Evolutionary conservation across 1,140 invertebrate genomes (phyloP), one percentile per base, ranked within the genome.

Genomic region (Drosophila bocki): DNA sequence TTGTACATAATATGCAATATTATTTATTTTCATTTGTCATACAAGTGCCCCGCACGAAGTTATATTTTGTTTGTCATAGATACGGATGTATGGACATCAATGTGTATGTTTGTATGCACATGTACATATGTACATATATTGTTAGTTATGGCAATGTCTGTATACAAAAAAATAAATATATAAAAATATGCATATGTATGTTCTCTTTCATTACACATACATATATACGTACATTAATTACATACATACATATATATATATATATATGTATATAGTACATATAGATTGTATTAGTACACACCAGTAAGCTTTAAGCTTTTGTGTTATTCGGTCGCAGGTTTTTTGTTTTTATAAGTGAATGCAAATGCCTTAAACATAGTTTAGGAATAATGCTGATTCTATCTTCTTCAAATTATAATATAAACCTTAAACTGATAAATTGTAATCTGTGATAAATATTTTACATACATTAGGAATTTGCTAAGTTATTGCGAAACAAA

Each of bases 221-320:
- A 17, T 50, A n/a, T 1, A 5, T n/a, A 22, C 3, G 3, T 13
- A 29, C 26, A 29, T 29, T 29, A 29, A 29, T 6, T 29, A 32
- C 9, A 3, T 32, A 32, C 9, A 32, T 50, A n/a, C 8, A 9
- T n/a, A 22, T 3, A n/a, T n/a, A n/a, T n/a, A n/a, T n/a, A n/a
- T n/a, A 4, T 13, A 22, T 29, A 9, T n/a, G 12, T 3, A 4
- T 13, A 22, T 29, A 3, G 8, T 19, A 9, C 9, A 51, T 17
- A n/a, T 51, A 51, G 7, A 37, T 37, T 15, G 19, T 54, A 37
- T 37, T 22, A 9, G 19, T 54, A 22, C 33, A 37, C 33, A 37
- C 19, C 33, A 54, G 51, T 54, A 54, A 54, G 51, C 51, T 54
- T 54, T 37, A 54, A 54, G 51, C 51, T 54, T 54, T 54, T 54